Evolutionary conservation across 2,888 invertebrate species (phyloP), one percentile per base, ranked within the genome.

Genomic region (Mimas tiliae): DNA sequence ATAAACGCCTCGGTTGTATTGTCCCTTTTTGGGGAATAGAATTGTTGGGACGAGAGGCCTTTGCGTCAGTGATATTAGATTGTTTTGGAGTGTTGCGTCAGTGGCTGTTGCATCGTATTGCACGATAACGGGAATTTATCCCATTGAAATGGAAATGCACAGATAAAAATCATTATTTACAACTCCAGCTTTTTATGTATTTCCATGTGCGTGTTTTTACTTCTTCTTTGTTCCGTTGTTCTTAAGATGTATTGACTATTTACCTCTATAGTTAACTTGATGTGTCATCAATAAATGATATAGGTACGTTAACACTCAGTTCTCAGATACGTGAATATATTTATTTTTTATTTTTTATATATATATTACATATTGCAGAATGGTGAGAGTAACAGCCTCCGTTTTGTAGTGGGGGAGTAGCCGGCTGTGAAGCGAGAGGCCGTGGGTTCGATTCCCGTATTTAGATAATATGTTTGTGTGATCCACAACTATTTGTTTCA

Each of bases 1-100:
- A 70, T 77, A 76, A 77, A 75, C 65, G 69, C 65, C 51, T 58
- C 38, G 38, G 12, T 19, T 42, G 58, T 58, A 42, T 42, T 58
- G 58, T 42, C 58, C 58, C 58, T 58, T 42, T 50, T 58, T 9
- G 58, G 55, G 9, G 55, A 38, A 19, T 58, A 58, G 58, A 58
- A 58, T 42, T 58, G 38, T 42, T 42, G 42, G 58, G 42, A 42
- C 19, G 12, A 11, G 58, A 42, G 58, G 19, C 38, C 19, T 58
- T 19, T 16, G 19, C 52, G 58, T 12, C 58, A 19, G 58, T 58
- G 34, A 55, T 55, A 58, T 42, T 42, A 38, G 11, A 58, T 58
- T 58, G 58, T 58, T 58, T 42, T 58, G 21, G 12, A 33, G 42
- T 58, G 58, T 58, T 42, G 11, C 58, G 42, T 42, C 42, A 58